Evolutionary conservation across 2,113 vertebrate species (phyloP), one percentile per base, ranked within the genome.

Genomic region (Neodontobutis hainanensis): DNA sequence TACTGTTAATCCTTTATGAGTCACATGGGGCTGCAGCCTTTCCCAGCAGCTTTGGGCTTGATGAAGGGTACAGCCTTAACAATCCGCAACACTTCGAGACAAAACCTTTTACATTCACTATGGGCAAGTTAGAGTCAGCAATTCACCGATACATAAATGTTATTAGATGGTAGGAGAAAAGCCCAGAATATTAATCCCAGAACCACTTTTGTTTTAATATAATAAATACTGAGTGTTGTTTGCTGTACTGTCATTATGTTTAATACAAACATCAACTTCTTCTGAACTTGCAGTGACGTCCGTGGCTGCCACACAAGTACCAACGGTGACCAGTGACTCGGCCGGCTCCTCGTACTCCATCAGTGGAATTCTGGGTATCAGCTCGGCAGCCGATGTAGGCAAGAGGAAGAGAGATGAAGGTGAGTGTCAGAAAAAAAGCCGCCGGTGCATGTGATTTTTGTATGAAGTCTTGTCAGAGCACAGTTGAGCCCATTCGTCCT

Each of bases 341-440:
- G 95, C 96, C 0, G 96, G 97, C 76, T 98, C 97, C 1, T 99
- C 97, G 19, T 99, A 99, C 88, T 99, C 97, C 81, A 99, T 99
- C 88, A 99, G 97, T 0, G 97, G 97, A 68, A 99, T 99, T 90
- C 91, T 99, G 93, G 96, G 97, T 76, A 99, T 98, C 56, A 96
- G 96, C 57, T 95, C 96, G 0, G 94, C 94, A 40, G 88, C 93
- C 0, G 97, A 99, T 49, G 95, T 92, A 81, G 96, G 94, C 90
- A 99, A 99, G 77, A 95, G 97, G 90, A 99, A 99, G 89, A 91
- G 97, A 73, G 97, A 98, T 0, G 97, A 99, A 94, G 95, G 97
- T 99, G 93, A 89, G 70, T n/a, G 11, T 35, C 44, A 12, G 0
- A 50, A 56, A 50, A 36, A 61, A 61, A 1, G 3, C 10, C 38